Evolutionary conservation across 2,113 vertebrate species (phyloP), one percentile per base, ranked within the genome.

Genomic region (Platycercus adscitus): DNA sequence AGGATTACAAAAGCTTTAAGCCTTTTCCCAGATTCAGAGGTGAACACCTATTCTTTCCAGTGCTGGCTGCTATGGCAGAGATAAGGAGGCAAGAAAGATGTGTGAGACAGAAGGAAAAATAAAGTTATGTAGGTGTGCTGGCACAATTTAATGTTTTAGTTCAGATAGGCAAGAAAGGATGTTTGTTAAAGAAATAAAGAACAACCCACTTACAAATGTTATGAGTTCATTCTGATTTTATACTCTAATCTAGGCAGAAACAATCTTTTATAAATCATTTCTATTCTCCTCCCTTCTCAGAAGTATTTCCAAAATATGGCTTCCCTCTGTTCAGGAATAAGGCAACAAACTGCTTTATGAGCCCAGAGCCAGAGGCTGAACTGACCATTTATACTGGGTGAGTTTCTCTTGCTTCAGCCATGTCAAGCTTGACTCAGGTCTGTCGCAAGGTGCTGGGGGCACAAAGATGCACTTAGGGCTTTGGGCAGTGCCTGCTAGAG

Each of bases 31-130:
- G 6, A 76, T 72, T 72, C 60, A 86, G 80, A 88, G 64, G 69
- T 75, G 76, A 81, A 31, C 33, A 53, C 21, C 31, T 86, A 4
- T 63, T 87, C 21, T 81, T 86, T 64, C 31, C 77, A 17, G 5
- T n/a, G 35, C 53, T 89, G 86, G 41, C 72, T 94, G 71, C 60
- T 75, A 52, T 10, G 1, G 69, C 55, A 86, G 71, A 88, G 86
- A 95, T 90, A 96, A 95, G 86, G 55, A 95, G 68, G 43, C 50
- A 83, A 70, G 35, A 81, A 81, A 81, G 47, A 81, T 14, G 14
- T 50, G 46, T 47, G 64, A 93, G 79, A 66, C 29, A 43, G 26
- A 90, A 86, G 33, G 35, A 90, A 89, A 90, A 81, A 46, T 52
- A 64, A 88, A 80, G 65, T 80, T 81, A 56, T 68, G 60, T 86